Evolutionary conservation across 2,797 vertebrate genomes (phyloP).

Genomic region (Galagoides demidoff): DNA sequence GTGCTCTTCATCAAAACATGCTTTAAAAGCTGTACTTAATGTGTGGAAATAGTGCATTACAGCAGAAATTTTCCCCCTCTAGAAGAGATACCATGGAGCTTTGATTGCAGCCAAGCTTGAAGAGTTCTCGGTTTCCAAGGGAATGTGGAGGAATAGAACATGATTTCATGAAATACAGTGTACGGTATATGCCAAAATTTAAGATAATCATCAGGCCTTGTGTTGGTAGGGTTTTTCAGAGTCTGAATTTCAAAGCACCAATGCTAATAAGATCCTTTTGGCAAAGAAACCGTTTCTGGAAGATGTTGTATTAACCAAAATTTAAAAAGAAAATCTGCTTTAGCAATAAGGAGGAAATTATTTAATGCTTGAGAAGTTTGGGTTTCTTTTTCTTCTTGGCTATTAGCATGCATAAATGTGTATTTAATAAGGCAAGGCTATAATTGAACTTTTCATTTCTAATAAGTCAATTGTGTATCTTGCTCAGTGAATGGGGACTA

Average conservation of each 20-base stretch:
- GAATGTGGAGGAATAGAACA: neutral
- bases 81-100: neutral
- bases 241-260: constrained; percentile 38
- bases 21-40: constrained; percentile 52
- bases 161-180: neutral
- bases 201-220: neutral
- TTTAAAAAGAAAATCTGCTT: constrained; percentile 74
- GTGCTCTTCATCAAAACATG: constrained; percentile 46
- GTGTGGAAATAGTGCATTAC: constrained; percentile 21
- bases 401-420: neutral
- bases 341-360: constrained; percentile 42
- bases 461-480: neutral
- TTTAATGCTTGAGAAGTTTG: constrained; percentile 46
- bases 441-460: constrained; percentile 46
- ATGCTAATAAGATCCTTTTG: constrained; percentile 48
- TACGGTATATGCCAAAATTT: neutral
- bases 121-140: constrained; percentile 23
- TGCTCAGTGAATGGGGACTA: constrained; percentile 15
- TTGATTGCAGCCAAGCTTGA: neutral
- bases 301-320: constrained; percentile 28
- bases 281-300: constrained; percentile 57
- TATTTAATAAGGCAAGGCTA: neutral
- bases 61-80: neutral
- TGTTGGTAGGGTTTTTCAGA: neutral
- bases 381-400: neutral